Evolutionary conservation across 2,888 invertebrate species (phyloP), one percentile per base, ranked within the genome.

Genomic region (Margaritifera margaritifera): DNA sequence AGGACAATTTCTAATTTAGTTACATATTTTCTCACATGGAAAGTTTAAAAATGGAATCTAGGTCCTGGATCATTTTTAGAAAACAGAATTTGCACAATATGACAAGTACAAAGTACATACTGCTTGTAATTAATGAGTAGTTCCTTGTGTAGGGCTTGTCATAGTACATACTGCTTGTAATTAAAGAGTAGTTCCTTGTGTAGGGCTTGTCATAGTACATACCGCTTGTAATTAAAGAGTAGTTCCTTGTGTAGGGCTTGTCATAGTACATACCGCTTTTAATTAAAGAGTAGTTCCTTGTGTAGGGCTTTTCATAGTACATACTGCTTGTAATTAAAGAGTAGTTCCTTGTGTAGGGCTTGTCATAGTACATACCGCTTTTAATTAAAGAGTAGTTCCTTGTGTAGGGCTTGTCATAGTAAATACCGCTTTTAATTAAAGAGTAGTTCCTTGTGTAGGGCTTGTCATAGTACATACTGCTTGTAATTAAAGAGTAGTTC

Each of bases 381-480:
- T 90, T 96, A 95, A 90, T 96, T 97, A 90, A 96, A 95, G 86
- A 95, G 91, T 79, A 97, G 92, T 90, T 97, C 97, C 83, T 94
- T 93, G 90, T 96, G 96, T 78, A 97, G 92, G 86, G 95, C 95
- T 91, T 95, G 94, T 80, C 95, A 72, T 87, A n/a, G n/a, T n/a
- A n/a, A n/a, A 85, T 90, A 97, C 97, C 95, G 93, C 93, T 94
- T 96, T 90, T 96, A 95, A 90, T 96, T 97, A 90, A 96, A 95
- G 86, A 95, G 91, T 79, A 97, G 92, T 90, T 97, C 97, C 83
- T 94, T 93, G 90, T 96, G 96, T 78, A 97, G 92, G 86, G 95
- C 95, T 91, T 95, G 94, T 80, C 95, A n/a, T n/a, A n/a, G n/a
- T n/a, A 72, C 88, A 85, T 90, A 97, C 97, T 95, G 93, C 93